Evolutionary conservation across 64 coral and sea anemone species (phyloP).

Genomic region (Acropora tenuis): DNA sequence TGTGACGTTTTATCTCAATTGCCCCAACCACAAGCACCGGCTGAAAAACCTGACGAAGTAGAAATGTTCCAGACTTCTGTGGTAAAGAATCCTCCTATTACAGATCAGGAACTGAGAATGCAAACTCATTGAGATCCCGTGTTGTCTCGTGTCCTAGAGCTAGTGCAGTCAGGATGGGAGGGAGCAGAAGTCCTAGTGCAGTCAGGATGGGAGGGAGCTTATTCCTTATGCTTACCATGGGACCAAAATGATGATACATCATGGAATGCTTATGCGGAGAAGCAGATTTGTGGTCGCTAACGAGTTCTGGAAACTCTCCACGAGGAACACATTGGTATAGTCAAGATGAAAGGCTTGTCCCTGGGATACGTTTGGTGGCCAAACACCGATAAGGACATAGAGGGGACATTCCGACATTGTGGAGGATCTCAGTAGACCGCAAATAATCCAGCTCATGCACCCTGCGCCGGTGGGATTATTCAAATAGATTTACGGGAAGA

Average conservation of each 20-base stretch:
- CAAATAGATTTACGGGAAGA: not conserved
- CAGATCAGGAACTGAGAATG: slow-evolving; percentile 27
- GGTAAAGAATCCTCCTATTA: slow-evolving; percentile 30
- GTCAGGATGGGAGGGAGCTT: slow-evolving; percentile 36
- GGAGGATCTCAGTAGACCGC: no score
- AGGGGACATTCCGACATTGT: no score
- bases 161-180: slow-evolving; percentile 35
- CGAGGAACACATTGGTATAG: not conserved
- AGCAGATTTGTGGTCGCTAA: not conserved
- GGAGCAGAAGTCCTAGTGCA: slow-evolving; percentile 1
- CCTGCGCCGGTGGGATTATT: no score
- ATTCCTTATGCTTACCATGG: slow-evolving; percentile 26
- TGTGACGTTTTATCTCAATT: slow-evolving; percentile 38
- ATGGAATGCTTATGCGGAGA: slow-evolving; percentile 36
- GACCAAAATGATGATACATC: slow-evolving; percentile 1
- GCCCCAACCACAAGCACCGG: not conserved
- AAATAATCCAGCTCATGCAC: no score
- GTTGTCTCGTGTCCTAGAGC: slow-evolving; percentile 23
- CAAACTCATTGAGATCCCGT: slow-evolving; percentile 50
- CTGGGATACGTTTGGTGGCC: no score
- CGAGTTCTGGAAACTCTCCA: not conserved
- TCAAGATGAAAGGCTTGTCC: not conserved
- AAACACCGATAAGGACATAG: no score
- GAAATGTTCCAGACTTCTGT: not conserved
- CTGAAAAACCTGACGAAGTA: slow-evolving; percentile 10